Conservation (phyloP, 23 tunicate species). For the Clavelina lepadiformis region DNA sequence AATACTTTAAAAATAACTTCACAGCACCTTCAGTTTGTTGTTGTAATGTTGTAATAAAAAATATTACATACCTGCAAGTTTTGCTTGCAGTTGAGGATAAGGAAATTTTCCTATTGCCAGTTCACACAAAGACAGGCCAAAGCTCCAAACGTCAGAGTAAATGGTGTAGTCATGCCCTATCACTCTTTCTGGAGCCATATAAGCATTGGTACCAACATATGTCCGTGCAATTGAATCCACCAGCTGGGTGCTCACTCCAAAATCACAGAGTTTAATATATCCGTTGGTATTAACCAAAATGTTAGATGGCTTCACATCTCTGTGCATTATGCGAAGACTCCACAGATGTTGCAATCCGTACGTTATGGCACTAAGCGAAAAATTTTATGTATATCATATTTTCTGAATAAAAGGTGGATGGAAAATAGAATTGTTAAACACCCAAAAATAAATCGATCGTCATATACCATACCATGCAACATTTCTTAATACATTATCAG, state of each 20-base stretch:
- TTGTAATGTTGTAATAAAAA: background rate
- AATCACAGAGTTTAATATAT: conserved; percentile 78
- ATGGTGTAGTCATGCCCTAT: conserved; percentile 81
- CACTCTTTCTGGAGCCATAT: conserved; percentile 95
- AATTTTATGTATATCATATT: background rate
- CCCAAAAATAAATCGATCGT: background rate
- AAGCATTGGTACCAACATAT: conserved; percentile 93
- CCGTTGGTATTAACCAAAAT: conserved; percentile 84
- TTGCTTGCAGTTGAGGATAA: conserved; percentile 66
- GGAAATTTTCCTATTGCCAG: conserved; percentile 84
- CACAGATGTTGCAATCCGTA: conserved; percentile 67
- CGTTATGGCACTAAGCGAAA: conserved; percentile 43
- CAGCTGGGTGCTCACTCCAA: conserved; percentile 87
- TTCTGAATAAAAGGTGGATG: background rate
- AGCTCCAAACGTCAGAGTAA: conserved; percentile 87
- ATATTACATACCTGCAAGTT: conserved; percentile 46
- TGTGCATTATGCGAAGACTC: conserved; percentile 68
- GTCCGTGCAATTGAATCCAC: conserved; percentile 85
- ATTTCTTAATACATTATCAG: conserved; percentile 51
- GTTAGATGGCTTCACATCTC: conserved; percentile 94
- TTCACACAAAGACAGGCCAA: conserved; percentile 76
- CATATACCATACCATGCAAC: conserved; percentile 43
- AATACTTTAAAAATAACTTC: too few species aligned
- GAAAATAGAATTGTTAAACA: background rate
- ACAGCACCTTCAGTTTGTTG: too few species aligned